Conservation (phyloP, 2,888 invertebrate species). For the Lepidocyrtinus sp. region DNA sequence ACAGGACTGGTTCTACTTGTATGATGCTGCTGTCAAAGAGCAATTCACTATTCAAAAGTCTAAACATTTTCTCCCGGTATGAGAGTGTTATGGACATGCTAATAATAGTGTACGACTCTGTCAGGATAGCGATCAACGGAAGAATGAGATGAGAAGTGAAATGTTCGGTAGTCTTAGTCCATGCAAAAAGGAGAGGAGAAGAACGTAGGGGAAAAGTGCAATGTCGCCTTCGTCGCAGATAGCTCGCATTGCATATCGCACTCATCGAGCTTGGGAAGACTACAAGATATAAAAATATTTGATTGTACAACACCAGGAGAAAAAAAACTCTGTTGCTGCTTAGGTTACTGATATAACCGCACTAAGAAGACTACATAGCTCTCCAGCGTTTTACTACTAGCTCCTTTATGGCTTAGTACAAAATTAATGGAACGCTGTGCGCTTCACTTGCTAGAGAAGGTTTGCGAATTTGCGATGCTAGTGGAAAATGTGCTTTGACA, state of each 20-base stretch:
- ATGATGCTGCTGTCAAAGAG: neutral
- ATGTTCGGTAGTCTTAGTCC: conserved; percentile 33
- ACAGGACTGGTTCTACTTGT: neutral
- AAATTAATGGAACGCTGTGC: conserved; percentile 19
- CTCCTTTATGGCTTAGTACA: conserved; percentile 21
- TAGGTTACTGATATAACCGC: neutral
- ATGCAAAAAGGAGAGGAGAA: neutral
- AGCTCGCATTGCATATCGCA: neutral
- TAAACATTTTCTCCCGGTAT: conserved; percentile 28
- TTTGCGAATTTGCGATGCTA: too few relatives aligned
- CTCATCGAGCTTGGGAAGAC: neutral
- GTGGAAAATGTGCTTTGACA: conserved; percentile 36
- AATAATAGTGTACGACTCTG: conserved; percentile 19
- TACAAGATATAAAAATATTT: too few relatives aligned
- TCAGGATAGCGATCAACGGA: conserved; percentile 44
- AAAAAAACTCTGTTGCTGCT: neutral
- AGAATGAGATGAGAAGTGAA: conserved; percentile 36
- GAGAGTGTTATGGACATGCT: conserved; percentile 3
- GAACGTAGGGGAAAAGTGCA: neutral
- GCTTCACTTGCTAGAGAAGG: conserved; percentile 13
- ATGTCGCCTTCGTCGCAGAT: conserved; percentile 13
- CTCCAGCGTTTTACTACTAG: conserved; percentile 6
- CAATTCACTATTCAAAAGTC: neutral
- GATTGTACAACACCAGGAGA: neutral
- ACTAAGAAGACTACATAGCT: too few relatives aligned